Conservation (phyloP, 2,797 vertebrate genomes). For the Serranus cabrilla region DNA sequence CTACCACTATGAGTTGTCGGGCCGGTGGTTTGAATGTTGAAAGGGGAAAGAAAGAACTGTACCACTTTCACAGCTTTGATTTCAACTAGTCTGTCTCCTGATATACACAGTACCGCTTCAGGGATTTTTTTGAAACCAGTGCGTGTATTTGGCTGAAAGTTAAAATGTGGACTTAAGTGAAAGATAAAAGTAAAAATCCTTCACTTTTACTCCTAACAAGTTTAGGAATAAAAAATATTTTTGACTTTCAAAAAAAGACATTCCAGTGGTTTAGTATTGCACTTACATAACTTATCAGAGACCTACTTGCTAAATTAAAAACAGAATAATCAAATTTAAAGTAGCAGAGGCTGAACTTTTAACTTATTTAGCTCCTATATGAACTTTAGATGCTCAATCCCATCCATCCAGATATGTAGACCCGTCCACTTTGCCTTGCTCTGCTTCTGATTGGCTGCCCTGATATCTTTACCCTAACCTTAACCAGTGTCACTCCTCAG, state of each 20-base stretch:
- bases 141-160: not conserved
- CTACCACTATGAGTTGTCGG: constrained; percentile 37
- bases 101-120: constrained; percentile 7
- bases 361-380: no score
- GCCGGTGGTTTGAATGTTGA: constrained; percentile 43
- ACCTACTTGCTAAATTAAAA: not conserved
- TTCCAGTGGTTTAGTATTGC: constrained; percentile 3
- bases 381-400: no score
- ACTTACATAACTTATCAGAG: not conserved
- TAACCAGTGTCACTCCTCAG: not conserved
- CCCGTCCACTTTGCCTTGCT: no score
- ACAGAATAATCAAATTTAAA: not conserved
- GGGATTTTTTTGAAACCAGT: not conserved
- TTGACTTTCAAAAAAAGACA: not conserved
- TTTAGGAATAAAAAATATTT: not conserved
- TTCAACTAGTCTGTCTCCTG: constrained; percentile 19
- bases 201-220: not conserved
- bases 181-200: not conserved
- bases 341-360: not conserved
- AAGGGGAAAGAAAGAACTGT: constrained; percentile 15
- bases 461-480: no score
- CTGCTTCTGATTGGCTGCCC: no score
- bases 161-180: not conserved
- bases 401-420: no score
- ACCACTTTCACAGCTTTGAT: constrained; percentile 40